Evolutionary conservation across 2,113 vertebrate species (phyloP), one percentile per base, ranked within the genome.

Genomic region (Chelonoidis abingdonii): DNA sequence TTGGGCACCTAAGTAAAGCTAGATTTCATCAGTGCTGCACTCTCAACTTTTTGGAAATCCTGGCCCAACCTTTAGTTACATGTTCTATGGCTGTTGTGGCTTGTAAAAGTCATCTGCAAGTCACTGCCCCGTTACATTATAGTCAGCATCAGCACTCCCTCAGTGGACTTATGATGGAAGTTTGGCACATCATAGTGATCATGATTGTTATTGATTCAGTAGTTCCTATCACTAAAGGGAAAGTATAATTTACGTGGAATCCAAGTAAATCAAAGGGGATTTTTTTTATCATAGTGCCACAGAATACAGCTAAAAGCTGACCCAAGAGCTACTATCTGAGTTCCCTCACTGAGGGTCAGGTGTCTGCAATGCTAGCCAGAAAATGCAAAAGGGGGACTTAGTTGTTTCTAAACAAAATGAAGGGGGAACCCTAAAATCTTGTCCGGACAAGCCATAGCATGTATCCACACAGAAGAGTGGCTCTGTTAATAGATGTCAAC

Each of bases 21-120:
- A 96, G 86, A 91, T 5, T 93, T 97, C 89, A 91, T 81, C 95
- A 97, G 56, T 82, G 41, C 87, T 92, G 86, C 93, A 84, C 50
- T 62, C 10, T 56, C 4, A 76, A 87, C 95, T 65, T 90, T 96
- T 91, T 85, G 53, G 75, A 93, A 95, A 95, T 88, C 54, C 75
- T 54, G 84, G 90, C 86, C 75, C 94, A 78, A 49, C 6, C 88
- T 86, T 93, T 93, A 89, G 59, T 93, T 95, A 95, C 93, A 82
- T 97, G 86, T 96, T 56, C 84, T n/a, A 27, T n/a, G 83, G 88
- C 50, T 44, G n/a, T 65, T 96, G 93, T 89, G 86, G 41, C 41
- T 84, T 75, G 76, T 1, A 24, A 91, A 72, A 93, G n/a, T 95
- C 86, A 94, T 35, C 87, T 0, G 0, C 31, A 78, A 94, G 90